phyloP scores from a whole-genome alignment of 2,888 invertebrate genomes.

The Lumbricus terrestris region DNA sequence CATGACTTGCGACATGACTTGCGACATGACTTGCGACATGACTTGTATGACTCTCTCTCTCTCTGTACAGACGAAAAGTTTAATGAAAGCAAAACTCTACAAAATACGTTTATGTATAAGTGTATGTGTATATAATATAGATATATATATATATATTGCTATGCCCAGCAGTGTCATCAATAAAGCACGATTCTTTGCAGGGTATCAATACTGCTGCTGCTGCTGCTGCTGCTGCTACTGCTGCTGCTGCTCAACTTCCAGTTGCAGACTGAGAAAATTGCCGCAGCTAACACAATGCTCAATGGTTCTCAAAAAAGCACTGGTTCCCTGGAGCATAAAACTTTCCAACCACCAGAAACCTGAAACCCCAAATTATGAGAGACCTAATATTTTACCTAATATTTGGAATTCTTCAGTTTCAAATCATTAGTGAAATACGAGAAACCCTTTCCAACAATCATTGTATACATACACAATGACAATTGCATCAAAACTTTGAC shows the following conservation, averaged over 20 bases:
- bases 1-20: too few species aligned
- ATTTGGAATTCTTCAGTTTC: too few species aligned
- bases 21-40: too few species aligned
- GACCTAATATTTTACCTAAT: too few species aligned
- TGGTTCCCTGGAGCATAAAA: not conserved
- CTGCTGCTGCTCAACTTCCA: not conserved
- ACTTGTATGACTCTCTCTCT: too few species aligned
- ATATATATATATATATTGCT: too few species aligned
- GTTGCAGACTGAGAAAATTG: not conserved
- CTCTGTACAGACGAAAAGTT: not conserved
- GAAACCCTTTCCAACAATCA: not conserved
- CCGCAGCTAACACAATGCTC: not conserved
- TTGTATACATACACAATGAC: not conserved
- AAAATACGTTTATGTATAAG: not conserved
- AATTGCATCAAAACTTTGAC: too few species aligned
- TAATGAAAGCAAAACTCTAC: not conserved
- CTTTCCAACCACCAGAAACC: not conserved
- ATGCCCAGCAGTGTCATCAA: not conserved
- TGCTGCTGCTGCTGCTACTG: too few species aligned
- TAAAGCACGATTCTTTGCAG: not conserved
- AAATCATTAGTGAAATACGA: not conserved
- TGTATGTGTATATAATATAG: too few species aligned
- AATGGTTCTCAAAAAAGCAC: not conserved
- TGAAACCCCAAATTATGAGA: not conserved
- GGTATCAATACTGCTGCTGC: not conserved